Evolutionary conservation across 2,113 vertebrate species (phyloP).

Genomic region (Hemibagrus wyckioides): DNA sequence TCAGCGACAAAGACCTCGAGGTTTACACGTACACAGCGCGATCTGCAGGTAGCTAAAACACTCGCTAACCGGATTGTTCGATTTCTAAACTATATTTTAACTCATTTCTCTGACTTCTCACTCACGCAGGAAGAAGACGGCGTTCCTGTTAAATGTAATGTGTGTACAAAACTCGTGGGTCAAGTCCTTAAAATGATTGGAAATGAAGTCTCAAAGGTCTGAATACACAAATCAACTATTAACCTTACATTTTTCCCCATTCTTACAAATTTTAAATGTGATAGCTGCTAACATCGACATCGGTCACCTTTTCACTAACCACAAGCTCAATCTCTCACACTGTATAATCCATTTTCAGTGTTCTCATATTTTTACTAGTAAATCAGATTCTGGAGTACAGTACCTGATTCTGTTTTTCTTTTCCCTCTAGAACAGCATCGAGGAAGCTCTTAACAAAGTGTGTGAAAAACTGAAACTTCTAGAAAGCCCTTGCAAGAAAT

Average conservation of each 20-base stretch:
- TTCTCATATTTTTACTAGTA: background rate
- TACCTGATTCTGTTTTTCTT: background rate
- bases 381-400: background rate
- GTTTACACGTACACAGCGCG: no score
- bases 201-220: conserved; percentile 7
- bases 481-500: background rate
- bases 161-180: background rate
- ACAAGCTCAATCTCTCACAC: no score
- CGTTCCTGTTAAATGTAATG: accelerated
- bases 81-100: background rate
- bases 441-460: background rate
- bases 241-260: background rate
- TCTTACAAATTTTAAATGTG: background rate
- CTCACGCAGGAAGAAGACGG: background rate
- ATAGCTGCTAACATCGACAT: background rate
- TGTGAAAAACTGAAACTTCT: background rate
- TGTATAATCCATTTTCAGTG: background rate
- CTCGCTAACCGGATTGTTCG: background rate
- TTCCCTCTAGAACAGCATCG: background rate
- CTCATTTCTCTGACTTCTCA: background rate
- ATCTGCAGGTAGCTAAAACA: background rate
- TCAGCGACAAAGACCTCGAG: background rate
- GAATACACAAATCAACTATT: background rate
- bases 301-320: no score
- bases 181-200: background rate